phyloP scores from a whole-genome alignment of 2,888 invertebrate species.

The Drosophila demipolita region DNA sequence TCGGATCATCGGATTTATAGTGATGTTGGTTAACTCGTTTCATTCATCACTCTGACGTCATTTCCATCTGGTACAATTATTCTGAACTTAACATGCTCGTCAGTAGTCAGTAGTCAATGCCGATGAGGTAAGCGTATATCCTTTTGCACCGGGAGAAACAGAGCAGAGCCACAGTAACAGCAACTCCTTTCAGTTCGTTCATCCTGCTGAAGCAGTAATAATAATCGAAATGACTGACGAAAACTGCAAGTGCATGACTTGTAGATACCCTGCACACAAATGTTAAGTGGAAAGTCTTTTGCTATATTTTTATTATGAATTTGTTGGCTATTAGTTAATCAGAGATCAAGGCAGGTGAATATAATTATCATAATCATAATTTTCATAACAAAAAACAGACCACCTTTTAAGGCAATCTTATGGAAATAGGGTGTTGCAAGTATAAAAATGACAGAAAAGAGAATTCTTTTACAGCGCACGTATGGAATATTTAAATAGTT shows the following conservation, averaged over 20 bases:
- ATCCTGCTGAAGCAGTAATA: constrained; percentile 21
- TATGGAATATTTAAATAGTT: constrained; percentile 56
- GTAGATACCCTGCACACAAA: background rate
- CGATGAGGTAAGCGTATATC: constrained; percentile 39
- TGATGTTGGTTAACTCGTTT: constrained; percentile 11
- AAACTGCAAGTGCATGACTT: background rate
- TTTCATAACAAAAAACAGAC: background rate
- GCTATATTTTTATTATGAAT: background rate
- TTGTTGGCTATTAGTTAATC: background rate
- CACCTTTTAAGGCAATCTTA: no score
- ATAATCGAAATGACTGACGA: constrained; percentile 48
- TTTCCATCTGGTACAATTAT: constrained; percentile 21
- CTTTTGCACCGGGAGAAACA: constrained; percentile 34
- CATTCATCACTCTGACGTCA: constrained; percentile 13
- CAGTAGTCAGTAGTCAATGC: constrained; percentile 6
- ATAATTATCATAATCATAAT: no score
- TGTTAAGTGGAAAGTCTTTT: background rate
- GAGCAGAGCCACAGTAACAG: constrained; percentile 35
- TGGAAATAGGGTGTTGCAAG: background rate
- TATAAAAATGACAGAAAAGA: background rate
- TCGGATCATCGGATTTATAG: constrained; percentile 12
- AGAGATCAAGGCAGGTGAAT: background rate
- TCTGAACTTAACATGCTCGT: constrained; percentile 19
- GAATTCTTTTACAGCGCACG: constrained; percentile 11
- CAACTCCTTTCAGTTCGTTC: constrained; percentile 24